Evolutionary conservation across 1,140 invertebrate genomes (phyloP).

Genomic region (Ceratosolen solmsi): DNA sequence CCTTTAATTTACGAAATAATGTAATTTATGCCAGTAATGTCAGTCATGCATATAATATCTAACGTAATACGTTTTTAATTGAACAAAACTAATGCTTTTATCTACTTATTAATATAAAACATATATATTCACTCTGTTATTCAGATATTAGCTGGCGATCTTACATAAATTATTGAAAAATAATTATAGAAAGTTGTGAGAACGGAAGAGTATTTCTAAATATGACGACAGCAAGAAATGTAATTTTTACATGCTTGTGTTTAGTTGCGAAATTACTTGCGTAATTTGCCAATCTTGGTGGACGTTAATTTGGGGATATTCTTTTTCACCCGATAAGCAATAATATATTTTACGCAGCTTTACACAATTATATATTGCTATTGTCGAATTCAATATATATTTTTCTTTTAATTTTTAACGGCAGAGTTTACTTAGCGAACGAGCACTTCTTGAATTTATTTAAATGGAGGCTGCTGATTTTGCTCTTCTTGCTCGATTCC

Average conservation of each 20-base stretch:
- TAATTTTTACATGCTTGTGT: background rate
- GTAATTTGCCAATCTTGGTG: background rate
- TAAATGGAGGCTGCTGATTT: background rate
- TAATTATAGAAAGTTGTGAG: background rate
- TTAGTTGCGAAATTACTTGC: slow-evolving; percentile 5
- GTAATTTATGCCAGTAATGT: background rate
- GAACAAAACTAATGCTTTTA: background rate
- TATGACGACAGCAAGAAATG: background rate
- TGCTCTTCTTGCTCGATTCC: no score
- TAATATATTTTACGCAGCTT: background rate
- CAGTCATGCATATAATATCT: background rate
- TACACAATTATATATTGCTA: background rate
- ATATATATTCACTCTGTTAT: background rate
- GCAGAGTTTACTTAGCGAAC: background rate
- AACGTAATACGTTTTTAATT: background rate
- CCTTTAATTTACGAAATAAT: background rate
- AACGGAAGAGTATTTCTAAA: background rate
- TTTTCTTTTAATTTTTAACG: background rate
- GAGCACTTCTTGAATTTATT: slow-evolving; percentile 1
- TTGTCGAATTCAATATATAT: background rate
- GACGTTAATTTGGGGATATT: background rate
- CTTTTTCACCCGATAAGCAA: background rate
- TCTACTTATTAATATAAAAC: background rate
- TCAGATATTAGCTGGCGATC: background rate
- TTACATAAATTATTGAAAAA: background rate